Conservation (phyloP, 2,888 invertebrate genomes). For the Oligia strigilis region DNA sequence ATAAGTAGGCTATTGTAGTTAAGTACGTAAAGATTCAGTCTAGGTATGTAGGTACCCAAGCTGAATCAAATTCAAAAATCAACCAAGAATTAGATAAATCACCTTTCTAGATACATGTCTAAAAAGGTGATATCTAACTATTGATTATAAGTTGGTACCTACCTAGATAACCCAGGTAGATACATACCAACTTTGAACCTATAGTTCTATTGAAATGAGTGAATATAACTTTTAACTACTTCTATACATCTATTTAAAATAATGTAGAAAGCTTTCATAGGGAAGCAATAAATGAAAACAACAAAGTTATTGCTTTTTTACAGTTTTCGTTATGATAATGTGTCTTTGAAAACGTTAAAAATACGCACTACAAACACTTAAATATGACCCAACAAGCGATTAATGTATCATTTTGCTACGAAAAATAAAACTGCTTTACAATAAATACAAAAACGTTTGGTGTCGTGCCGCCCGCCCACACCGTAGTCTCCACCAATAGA, state of each 20-base stretch:
- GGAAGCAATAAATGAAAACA: conserved; percentile 25
- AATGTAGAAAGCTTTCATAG: background rate
- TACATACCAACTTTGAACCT: background rate
- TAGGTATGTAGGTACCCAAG: too few species aligned
- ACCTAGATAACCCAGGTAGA: background rate
- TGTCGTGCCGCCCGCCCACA: conserved; percentile 76
- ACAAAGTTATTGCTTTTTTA: conserved; percentile 40
- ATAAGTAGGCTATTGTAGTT: background rate
- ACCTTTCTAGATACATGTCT: too few species aligned
- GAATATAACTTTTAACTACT: background rate
- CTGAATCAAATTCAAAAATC: too few species aligned
- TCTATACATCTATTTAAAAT: background rate
- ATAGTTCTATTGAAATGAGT: background rate
- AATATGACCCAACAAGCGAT: conserved; percentile 72
- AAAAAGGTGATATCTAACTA: background rate
- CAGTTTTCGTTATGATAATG: conserved; percentile 40
- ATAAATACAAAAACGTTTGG: conserved; percentile 41
- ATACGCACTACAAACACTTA: conserved; percentile 69
- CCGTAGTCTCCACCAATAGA: conserved; percentile 76
- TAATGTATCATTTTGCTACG: conserved; percentile 81
- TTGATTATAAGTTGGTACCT: background rate
- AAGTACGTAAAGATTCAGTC: too few species aligned
- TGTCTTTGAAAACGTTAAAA: conserved; percentile 70
- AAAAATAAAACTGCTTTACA: conserved; percentile 70
- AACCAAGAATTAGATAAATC: too few species aligned